Evolutionary conservation across 2,113 vertebrate species (phyloP), one percentile per base, ranked within the genome.

Genomic region (Maccullochella peelii): DNA sequence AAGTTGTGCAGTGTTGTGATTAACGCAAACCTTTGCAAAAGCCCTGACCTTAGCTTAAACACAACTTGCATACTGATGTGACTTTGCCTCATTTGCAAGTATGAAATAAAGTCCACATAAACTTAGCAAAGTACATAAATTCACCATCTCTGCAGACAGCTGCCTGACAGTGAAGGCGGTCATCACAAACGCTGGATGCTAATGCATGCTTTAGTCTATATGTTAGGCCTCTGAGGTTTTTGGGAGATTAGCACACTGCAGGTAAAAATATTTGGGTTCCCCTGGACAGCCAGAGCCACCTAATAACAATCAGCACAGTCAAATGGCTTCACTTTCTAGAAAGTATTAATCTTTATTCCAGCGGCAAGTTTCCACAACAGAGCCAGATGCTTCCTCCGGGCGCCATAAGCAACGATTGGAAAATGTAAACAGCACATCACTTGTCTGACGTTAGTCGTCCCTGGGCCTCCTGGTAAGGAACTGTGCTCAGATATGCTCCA

Each of bases 341-440:
- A 86, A 82, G 78, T 71, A 91, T 94, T 90, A 88, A 88, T 92
- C 91, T 90, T 90, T 68, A 87, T 92, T 89, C 44, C 70, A n/a
- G 78, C 74, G 81, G 72, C 75, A 77, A 72, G 73, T 75, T 86
- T 87, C 79, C 75, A 90, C 88, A 80, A 52, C 76, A 86, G 57
- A 89, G 71, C 79, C 92, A 92, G 91, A 93, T 90, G 92, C 86
- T 85, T 88, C 50, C 82, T 90, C 58, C 70, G 73, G 80, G 79
- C 83, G 25, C 79, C 62, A 63, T 44, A 11, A 67, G 74, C 74
- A 82, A 79, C 63, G 61, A 81, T 57, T 78, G 55, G 91, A 90
- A 89, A 87, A 83, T 79, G 84, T 84, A 91, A 91, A 80, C 79
- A 71, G 23, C 86, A 58, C 75, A 83, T 88, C 73, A 79, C 76